These are phyloP conservation scores for Engystomops pustulosus DNA, from an alignment of 2,113 vertebrate species.

Conservation along the genomic window DNA sequence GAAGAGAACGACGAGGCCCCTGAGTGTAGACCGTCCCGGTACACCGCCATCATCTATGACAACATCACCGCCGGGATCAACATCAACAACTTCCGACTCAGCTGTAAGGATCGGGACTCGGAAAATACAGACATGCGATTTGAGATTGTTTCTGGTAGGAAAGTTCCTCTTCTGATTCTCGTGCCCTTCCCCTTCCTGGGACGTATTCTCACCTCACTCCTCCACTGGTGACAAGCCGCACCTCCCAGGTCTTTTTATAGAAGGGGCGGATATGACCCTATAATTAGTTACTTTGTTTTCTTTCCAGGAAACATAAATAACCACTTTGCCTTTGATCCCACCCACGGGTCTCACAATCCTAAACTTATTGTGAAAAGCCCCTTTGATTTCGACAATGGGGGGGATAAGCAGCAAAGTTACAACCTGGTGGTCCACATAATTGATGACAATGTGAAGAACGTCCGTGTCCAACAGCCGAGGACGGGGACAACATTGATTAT, in stretches of 20 bases:
- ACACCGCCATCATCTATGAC: constrained; percentile 59
- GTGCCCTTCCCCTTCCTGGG: too few species aligned
- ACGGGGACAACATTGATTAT: constrained; percentile 59
- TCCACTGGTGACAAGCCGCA: too few species aligned
- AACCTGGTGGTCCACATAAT: constrained; percentile 62
- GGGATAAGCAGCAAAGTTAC: constrained; percentile 40
- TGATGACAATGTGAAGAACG: constrained; percentile 61
- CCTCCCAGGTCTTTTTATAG: too few species aligned
- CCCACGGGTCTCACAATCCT: constrained; percentile 62
- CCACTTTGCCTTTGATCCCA: constrained; percentile 67
- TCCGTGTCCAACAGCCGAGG: constrained; percentile 43
- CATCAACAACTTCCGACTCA: constrained; percentile 64
- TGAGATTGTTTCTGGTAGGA: constrained; percentile 59
- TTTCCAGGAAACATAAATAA: constrained; percentile 62
- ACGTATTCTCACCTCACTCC: too few species aligned
- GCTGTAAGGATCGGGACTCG: constrained; percentile 56
- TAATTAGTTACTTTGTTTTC: rapidly evolving
- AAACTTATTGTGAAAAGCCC: constrained; percentile 64
- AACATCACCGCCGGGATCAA: constrained; percentile 63
- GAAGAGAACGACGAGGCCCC: constrained; percentile 67
- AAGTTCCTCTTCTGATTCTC: too few species aligned
- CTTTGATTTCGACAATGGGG: constrained; percentile 63
- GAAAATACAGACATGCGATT: constrained; percentile 62
- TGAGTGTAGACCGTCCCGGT: constrained; percentile 61
- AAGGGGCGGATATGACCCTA: too few species aligned